Evolutionary conservation across 2,888 invertebrate species (phyloP).

Genomic region (Argyresthia goedartella): DNA sequence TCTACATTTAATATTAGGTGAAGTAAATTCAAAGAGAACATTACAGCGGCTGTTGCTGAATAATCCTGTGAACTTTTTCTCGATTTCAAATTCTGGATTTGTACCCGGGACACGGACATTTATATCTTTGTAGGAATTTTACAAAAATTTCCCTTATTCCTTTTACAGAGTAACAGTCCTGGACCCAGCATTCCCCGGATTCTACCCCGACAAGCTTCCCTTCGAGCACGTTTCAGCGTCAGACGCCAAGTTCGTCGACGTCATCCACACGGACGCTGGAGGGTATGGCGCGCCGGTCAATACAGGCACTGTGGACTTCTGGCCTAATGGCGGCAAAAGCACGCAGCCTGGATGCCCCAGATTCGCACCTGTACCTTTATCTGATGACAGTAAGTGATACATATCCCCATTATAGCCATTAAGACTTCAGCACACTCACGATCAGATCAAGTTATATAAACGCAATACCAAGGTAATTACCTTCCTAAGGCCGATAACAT

Average conservation of each 20-base stretch:
- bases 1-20: no score
- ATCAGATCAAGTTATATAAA: no score
- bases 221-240: constrained; percentile 59
- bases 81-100: no score
- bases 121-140: no score
- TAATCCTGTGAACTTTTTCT: no score
- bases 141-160: not conserved
- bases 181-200: constrained; percentile 73
- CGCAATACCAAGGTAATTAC: no score
- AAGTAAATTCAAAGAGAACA: no score
- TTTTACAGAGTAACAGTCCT: constrained; percentile 66
- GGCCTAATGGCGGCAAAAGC: constrained; percentile 73
- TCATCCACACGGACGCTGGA: constrained; percentile 79
- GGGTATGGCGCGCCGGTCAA: constrained; percentile 70
- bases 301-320: constrained; percentile 73
- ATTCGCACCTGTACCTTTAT: constrained; percentile 59
- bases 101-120: no score
- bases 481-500: no score
- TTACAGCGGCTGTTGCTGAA: no score
- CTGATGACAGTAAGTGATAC: constrained; percentile 52
- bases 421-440: no score
- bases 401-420: not conserved
- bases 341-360: constrained; percentile 73
- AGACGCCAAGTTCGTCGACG: constrained; percentile 74
- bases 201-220: constrained; percentile 62